phyloP scores from a whole-genome alignment of 2,797 vertebrate species.

The Paratrypauchen microcephalus region DNA sequence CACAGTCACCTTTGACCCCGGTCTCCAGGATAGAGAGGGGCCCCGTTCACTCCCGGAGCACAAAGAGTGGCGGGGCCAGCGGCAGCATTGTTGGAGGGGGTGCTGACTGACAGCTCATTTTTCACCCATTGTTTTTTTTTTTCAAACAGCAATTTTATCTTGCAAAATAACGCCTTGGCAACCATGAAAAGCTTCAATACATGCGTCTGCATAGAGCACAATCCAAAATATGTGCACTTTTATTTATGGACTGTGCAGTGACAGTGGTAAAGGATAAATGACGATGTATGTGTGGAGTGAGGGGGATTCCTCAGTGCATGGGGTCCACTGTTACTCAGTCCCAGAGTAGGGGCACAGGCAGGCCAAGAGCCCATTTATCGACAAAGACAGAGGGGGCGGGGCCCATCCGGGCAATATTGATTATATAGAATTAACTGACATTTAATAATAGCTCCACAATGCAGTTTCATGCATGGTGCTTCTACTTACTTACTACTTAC shows the following conservation, averaged over 20 bases:
- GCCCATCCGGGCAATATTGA: conserved; percentile 4
- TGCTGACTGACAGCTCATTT: conserved; percentile 64
- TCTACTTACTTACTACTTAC: background rate
- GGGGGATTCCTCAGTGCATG: background rate
- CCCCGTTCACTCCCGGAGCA: conserved; percentile 71
- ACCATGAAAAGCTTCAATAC: conserved; percentile 65
- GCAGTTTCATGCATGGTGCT: background rate
- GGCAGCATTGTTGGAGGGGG: conserved; percentile 74
- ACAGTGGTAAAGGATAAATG: conserved; percentile 6
- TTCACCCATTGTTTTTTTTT: conserved; percentile 73
- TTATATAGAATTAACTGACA: conserved; percentile 11
- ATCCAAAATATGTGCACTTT: conserved; percentile 7
- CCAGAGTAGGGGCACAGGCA: background rate
- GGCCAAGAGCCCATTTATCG: conserved; percentile 17
- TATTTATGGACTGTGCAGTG: conserved; percentile 7
- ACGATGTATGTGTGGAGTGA: background rate
- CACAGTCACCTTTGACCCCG: conserved; percentile 79
- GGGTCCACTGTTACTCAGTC: conserved; percentile 6
- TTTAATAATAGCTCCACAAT: conserved; percentile 6
- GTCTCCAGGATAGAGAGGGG: conserved; percentile 77
- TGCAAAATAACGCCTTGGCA: conserved; percentile 68
- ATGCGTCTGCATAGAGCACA: conserved; percentile 28
- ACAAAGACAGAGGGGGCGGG: conserved; percentile 8
- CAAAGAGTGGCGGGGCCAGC: conserved; percentile 72
- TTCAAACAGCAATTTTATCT: conserved; percentile 74